Conservation (phyloP, 2,888 invertebrate genomes). For the Tubulanus polymorphus region DNA sequence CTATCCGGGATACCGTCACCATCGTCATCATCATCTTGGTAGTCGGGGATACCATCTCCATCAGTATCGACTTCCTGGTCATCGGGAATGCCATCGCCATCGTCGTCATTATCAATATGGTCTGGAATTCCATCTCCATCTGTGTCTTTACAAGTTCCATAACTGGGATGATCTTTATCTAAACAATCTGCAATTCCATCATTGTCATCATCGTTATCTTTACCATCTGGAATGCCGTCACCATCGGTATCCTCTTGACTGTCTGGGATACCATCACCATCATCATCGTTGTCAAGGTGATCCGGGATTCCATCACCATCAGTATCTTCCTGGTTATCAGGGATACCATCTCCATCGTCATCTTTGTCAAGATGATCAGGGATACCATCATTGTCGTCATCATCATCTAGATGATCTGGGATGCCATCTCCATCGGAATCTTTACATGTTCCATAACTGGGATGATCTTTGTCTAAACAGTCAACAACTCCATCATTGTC, state of each 20-base stretch:
- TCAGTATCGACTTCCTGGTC: constrained; percentile 20
- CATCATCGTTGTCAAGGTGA: constrained; percentile 21
- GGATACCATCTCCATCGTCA: constrained; percentile 37
- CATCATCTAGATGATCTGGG: constrained; percentile 33
- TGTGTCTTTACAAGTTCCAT: constrained; percentile 35
- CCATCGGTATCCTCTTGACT: constrained; percentile 20
- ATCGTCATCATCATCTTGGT: constrained; percentile 32
- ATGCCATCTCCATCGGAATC: constrained; percentile 34
- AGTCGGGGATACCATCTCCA: constrained; percentile 35
- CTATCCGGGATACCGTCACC: constrained; percentile 29
- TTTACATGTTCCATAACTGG: constrained; percentile 13
- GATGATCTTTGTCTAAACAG: constrained; percentile 21
- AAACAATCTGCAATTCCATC: constrained; percentile 36
- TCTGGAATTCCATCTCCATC: constrained; percentile 39
- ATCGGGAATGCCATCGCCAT: constrained; percentile 22
- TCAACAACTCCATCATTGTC: constrained; percentile 28
- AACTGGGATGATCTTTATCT: constrained; percentile 34
- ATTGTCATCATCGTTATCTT: constrained; percentile 31
- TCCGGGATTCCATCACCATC: constrained; percentile 23
- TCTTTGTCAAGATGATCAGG: constrained; percentile 30
- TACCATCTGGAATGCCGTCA: constrained; percentile 23
- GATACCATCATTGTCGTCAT: constrained; percentile 34
- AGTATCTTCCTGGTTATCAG: constrained; percentile 23
- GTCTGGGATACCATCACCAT: constrained; percentile 36
- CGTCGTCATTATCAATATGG: constrained; percentile 24